These are phyloP conservation scores for Tanypteryx hageni DNA, from an alignment of 2,888 invertebrate genomes.

Conservation along the genomic window DNA sequence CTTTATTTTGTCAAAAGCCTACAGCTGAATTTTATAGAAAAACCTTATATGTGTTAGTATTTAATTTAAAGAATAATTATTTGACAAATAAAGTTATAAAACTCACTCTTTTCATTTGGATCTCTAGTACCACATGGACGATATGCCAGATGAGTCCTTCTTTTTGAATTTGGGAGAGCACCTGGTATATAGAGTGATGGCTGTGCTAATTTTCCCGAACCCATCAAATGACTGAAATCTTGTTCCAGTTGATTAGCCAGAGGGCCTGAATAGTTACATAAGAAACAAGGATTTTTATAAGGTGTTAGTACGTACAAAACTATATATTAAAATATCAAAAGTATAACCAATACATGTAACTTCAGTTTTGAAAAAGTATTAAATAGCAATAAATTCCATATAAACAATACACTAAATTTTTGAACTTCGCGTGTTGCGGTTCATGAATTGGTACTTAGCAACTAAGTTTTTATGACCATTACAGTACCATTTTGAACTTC, in stretches of 20 bases:
- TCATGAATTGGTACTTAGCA: too few species aligned
- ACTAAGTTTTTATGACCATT: too few species aligned
- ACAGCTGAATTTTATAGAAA: too few species aligned
- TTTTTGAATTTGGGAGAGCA: slow-evolving; percentile 81
- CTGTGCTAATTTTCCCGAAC: slow-evolving; percentile 84
- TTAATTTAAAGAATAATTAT: too few species aligned
- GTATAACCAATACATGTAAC: too few species aligned
- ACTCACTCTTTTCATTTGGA: slow-evolving; percentile 82
- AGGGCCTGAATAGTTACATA: slow-evolving; percentile 1
- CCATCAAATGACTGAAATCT: slow-evolving; percentile 86
- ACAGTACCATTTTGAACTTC: too few species aligned
- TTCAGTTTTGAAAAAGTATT: too few species aligned
- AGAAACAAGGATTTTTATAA: slow-evolving; percentile 17
- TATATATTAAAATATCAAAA: not conserved
- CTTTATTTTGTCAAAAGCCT: too few species aligned
- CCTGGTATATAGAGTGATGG: slow-evolving; percentile 89
- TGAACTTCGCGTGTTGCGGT: too few species aligned
- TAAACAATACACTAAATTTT: too few species aligned
- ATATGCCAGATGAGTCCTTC: slow-evolving; percentile 85
- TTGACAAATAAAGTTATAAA: not conserved
- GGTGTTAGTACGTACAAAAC: not conserved
- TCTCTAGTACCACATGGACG: slow-evolving; percentile 87
- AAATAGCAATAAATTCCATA: too few species aligned
- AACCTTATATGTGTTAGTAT: too few species aligned
- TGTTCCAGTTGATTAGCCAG: slow-evolving; percentile 85